Evolutionary conservation across 2,888 invertebrate genomes (phyloP), one percentile per base, ranked within the genome.

Genomic region (Tachina lurida): DNA sequence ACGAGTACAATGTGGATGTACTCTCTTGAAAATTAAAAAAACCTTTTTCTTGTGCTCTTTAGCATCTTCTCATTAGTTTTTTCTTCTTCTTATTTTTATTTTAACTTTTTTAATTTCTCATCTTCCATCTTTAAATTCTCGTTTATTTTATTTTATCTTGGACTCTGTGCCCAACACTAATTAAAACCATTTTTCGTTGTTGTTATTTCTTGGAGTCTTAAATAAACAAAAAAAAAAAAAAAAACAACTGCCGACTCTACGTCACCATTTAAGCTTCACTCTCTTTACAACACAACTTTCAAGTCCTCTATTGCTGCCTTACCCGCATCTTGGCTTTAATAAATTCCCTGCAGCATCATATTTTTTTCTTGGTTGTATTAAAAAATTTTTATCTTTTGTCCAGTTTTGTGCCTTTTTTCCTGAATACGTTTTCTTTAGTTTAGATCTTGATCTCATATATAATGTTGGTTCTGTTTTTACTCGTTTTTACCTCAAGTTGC

Each of bases 121-220:
- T 73, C 62, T 82, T 75, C 47, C 81, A 75, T 68, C 68, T 75
- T 60, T 22, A 12, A 62, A 47, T 63, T 68, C 45, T 52, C 19
- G 31, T 73, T 22, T 43, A 49, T 65, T 73, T 22, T 43, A 49
- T 65, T 71, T 78, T 73, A 73, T 56, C 71, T 76, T 73, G 52
- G 67, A 78, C 77, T 79, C 79, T 79, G 73, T 76, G 79, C 71
- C 86, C 83, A 79, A 83, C 73, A 83, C 83, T 86, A 86, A 86
- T 86, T 86, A 86, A 86, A 83, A 56, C 62, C 63, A 62, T 76
- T 86, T 83, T 76, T 79, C 22, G 31, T 31, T 31, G 15, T 68
- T 65, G 63, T 62, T 77, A 56, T 78, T 62, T 77, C 47, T 54
- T 63, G 13, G 43, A 60, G 60, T 63, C 47, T 82, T 79, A 74